Percentiles rank a stretch among this genome's conserved stretches.
Evolutionary conservation across 2,888 invertebrate species (phyloP).

Genomic region (Phyto melanocephala): DNA sequence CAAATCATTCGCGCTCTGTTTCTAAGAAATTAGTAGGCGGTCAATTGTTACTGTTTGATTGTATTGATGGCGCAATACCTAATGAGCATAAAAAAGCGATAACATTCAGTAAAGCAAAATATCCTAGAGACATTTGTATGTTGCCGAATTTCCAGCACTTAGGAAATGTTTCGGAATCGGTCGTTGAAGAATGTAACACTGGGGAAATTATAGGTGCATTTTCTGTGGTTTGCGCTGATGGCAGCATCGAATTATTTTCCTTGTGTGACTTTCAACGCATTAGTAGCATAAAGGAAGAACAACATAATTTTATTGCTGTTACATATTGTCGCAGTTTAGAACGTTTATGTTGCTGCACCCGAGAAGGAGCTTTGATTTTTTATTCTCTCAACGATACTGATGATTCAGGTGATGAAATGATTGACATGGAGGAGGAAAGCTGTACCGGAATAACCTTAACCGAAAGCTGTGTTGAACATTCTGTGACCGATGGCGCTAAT

Average conservation of each 20-base stretch:
- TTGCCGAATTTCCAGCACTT: constrained; percentile 79
- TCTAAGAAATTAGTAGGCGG: constrained; percentile 69
- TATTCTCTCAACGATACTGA: constrained; percentile 87
- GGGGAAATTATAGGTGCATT: constrained; percentile 81
- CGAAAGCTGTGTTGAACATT: constrained; percentile 35
- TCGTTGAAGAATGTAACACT: constrained; percentile 35
- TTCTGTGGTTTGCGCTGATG: constrained; percentile 87
- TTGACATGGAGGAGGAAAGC: constrained; percentile 83
- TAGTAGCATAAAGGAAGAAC: constrained; percentile 84
- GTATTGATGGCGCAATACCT: constrained; percentile 71
- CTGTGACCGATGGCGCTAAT: constrained; percentile 51
- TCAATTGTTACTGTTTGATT: constrained; percentile 74
- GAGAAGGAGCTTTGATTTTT: constrained; percentile 89
- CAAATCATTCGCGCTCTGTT: constrained; percentile 20
- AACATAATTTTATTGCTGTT: constrained; percentile 88
- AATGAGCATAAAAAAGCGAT: constrained; percentile 76
- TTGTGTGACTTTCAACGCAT: constrained; percentile 85
- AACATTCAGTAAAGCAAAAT: constrained; percentile 83
- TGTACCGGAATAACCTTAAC: constrained; percentile 68
- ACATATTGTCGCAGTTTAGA: constrained; percentile 94
- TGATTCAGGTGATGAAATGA: constrained; percentile 84
- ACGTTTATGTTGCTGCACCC: constrained; percentile 90
- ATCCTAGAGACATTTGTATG: constrained; percentile 85
- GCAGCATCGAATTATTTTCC: constrained; percentile 86
- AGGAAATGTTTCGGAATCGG: background rate